Percentiles rank a stretch among this genome's conserved stretches.
phyloP scores from a whole-genome alignment of 2,113 vertebrate species.

The Otis tarda region DNA sequence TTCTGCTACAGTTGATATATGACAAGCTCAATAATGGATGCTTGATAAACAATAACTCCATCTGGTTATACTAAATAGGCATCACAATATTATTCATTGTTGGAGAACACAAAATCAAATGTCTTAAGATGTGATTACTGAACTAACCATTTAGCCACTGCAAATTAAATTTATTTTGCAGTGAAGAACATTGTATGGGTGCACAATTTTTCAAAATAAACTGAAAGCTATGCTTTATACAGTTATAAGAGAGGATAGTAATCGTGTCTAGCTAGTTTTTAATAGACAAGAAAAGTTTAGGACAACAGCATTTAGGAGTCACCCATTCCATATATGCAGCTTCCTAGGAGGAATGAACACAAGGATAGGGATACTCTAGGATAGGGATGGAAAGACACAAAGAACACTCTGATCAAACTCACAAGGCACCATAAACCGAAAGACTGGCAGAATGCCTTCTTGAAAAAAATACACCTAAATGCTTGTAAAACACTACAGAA shows the following conservation, averaged over 20 bases:
- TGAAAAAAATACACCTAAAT: not conserved
- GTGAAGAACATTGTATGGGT: not conserved
- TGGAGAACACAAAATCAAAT: not conserved
- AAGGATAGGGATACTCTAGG: not conserved
- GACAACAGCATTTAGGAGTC: not conserved
- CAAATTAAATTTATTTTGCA: not conserved
- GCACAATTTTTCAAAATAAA: not conserved
- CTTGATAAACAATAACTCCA: not conserved
- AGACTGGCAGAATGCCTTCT: not conserved
- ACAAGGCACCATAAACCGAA: not conserved
- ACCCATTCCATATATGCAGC: not conserved
- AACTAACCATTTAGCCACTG: not conserved
- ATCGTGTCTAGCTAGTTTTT: not conserved
- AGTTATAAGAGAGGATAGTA: not conserved
- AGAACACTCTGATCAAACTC: not conserved
- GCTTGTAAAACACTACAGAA: not conserved
- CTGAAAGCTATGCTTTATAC: not conserved
- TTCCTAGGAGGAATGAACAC: not conserved
- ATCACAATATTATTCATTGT: not conserved
- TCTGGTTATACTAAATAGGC: not conserved
- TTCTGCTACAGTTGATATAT: not conserved
- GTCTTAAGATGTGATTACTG: not conserved
- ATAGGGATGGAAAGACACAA: not conserved
- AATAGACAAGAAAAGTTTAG: not conserved
- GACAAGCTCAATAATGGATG: not conserved